Conservation (phyloP, 2,113 vertebrate species). For the Junco hyemalis region DNA sequence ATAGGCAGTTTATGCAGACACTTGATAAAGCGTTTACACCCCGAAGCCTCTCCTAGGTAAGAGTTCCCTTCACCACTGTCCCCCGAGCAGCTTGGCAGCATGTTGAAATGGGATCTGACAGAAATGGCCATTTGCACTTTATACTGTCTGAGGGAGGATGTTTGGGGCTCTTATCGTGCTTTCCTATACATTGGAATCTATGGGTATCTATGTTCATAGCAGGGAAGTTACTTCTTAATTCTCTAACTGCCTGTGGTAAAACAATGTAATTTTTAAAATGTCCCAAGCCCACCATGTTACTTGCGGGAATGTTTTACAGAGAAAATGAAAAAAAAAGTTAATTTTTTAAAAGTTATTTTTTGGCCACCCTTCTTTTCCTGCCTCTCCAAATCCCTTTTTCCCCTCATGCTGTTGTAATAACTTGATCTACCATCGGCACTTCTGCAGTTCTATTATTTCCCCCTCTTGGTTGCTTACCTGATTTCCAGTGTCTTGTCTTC, state of each 20-base stretch:
- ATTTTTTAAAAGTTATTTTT: not conserved
- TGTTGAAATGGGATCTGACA: not conserved
- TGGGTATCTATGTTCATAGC: not conserved
- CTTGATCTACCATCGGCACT: not conserved
- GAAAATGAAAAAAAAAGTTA: not conserved
- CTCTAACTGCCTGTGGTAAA: not conserved
- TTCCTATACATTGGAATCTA: not conserved
- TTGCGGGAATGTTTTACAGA: not conserved
- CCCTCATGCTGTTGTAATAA: not conserved
- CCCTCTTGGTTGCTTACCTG: slow-evolving; percentile 61
- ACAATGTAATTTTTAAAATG: not conserved
- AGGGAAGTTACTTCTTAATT: not conserved
- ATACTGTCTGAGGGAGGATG: not conserved
- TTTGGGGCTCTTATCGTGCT: not conserved
- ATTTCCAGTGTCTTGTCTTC: slow-evolving; percentile 14
- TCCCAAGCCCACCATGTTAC: not conserved
- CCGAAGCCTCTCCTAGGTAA: slow-evolving; percentile 23
- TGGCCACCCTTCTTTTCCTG: not conserved
- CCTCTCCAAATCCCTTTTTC: not conserved
- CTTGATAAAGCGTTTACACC: not conserved
- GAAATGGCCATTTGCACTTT: not conserved
- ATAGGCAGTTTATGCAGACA: not conserved
- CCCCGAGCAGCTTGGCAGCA: not conserved
- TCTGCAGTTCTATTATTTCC: not conserved
- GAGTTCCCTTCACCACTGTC: not conserved